Evolutionary conservation across 2,888 invertebrate genomes (phyloP).

Genomic region (Hemistola chrysoprasaria): DNA sequence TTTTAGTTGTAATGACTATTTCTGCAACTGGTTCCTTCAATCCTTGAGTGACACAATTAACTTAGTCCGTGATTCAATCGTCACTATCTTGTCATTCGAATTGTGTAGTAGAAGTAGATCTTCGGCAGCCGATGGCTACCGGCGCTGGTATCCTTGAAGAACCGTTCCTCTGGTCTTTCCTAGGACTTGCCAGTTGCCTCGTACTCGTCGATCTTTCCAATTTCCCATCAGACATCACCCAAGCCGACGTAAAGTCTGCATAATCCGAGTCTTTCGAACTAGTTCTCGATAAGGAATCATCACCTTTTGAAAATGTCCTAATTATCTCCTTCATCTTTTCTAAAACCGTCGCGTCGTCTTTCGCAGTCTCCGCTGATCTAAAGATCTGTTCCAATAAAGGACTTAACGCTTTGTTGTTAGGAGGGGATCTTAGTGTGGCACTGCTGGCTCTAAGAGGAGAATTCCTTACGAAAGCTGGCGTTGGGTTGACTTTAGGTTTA

Average conservation of each 20-base stretch:
- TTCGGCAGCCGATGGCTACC: constrained; percentile 66
- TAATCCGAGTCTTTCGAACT: constrained; percentile 83
- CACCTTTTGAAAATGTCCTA: constrained; percentile 71
- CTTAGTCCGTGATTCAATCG: constrained; percentile 32
- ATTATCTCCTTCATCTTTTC: constrained; percentile 88
- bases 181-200: constrained; percentile 70
- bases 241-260: constrained; percentile 86
- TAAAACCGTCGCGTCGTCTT: constrained; percentile 88
- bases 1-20: too few relatives aligned
- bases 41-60: too few relatives aligned
- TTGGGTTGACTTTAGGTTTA: constrained; percentile 56
- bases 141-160: constrained; percentile 74
- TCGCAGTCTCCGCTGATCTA: constrained; percentile 86
- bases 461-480: constrained; percentile 77
- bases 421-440: constrained; percentile 79
- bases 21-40: too few relatives aligned
- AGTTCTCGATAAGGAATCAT: constrained; percentile 71
- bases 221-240: constrained; percentile 88
- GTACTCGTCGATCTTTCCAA: constrained; percentile 83
- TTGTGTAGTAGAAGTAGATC: constrained; percentile 72
- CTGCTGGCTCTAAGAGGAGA: constrained; percentile 74
- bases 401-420: constrained; percentile 82
- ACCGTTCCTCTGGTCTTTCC: constrained; percentile 70
- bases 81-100: constrained; percentile 65
- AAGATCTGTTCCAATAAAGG: constrained; percentile 88